Evolutionary conservation across 2,113 vertebrate species (phyloP).

Genomic region (Microtus oregoni): DNA sequence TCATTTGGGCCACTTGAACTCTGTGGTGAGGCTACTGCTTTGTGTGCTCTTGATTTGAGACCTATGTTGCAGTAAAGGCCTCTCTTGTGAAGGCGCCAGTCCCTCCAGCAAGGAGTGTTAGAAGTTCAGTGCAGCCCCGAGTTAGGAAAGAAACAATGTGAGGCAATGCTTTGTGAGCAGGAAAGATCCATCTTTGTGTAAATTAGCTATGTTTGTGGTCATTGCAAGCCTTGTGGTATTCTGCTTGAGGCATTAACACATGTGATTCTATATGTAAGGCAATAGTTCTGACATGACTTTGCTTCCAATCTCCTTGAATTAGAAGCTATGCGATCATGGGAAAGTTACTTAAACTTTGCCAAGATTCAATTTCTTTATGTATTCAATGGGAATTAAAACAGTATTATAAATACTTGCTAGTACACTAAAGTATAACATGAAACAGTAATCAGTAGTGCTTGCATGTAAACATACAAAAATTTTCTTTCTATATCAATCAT

Average conservation of each 20-base stretch:
- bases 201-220: neutral
- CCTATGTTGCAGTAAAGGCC: conserved; percentile 66
- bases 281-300: neutral
- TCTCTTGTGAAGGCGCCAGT: conserved; percentile 64
- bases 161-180: conserved; percentile 42
- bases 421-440: conserved; percentile 23
- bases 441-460: neutral
- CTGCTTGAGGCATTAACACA: neutral
- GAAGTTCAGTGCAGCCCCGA: neutral
- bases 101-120: conserved; percentile 53
- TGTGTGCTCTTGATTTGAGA: conserved; percentile 64
- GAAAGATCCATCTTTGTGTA: neutral
- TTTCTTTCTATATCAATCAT: neutral
- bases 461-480: neutral
- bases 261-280: neutral
- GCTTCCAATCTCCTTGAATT: neutral
- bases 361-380: conserved; percentile 1
- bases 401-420: neutral
- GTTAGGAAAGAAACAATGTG: conserved; percentile 34
- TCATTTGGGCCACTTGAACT: conserved; percentile 65
- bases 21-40: conserved; percentile 59
- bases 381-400: conserved; percentile 10
- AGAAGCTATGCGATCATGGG: neutral
- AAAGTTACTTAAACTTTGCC: neutral
- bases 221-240: neutral